Conservation (phyloP, 92 coral and sea anemone genomes). For the Pocillopora grandis region DNA sequence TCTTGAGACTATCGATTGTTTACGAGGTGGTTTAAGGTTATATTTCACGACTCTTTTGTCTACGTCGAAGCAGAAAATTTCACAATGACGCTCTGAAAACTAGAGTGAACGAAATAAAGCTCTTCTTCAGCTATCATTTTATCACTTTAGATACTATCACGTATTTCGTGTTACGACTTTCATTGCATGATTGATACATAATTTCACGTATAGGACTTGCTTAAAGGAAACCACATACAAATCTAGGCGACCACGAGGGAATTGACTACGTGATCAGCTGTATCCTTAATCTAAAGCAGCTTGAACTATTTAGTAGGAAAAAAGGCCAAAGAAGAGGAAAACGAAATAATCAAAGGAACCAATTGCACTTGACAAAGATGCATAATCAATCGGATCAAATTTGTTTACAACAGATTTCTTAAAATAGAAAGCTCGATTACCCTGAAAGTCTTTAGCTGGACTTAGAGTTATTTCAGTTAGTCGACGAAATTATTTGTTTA, state of each 20-base stretch:
- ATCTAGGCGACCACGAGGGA: background rate
- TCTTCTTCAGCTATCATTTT: slow-evolving; percentile 14
- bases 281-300: background rate
- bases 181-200: slow-evolving; percentile 44
- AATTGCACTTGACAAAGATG: background rate
- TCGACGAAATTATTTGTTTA: background rate
- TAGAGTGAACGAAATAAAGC: background rate
- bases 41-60: background rate
- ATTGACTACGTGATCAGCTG: background rate
- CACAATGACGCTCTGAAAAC: background rate
- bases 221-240: slow-evolving; percentile 39
- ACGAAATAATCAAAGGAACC: background rate
- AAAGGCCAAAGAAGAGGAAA: background rate
- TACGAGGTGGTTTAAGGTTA: no score
- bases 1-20: background rate
- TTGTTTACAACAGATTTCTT: background rate
- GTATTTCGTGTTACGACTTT: slow-evolving; percentile 32
- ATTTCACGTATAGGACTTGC: slow-evolving; percentile 22
- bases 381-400: background rate
- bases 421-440: background rate
- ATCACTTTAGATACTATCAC: background rate
- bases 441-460: background rate
- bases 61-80: background rate
- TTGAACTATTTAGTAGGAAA: slow-evolving; percentile 5
- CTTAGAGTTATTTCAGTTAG: background rate